Percentiles rank a stretch among this genome's conserved stretches.
Conservation (phyloP, 2,797 vertebrate species). For the Momotus momota region DNA sequence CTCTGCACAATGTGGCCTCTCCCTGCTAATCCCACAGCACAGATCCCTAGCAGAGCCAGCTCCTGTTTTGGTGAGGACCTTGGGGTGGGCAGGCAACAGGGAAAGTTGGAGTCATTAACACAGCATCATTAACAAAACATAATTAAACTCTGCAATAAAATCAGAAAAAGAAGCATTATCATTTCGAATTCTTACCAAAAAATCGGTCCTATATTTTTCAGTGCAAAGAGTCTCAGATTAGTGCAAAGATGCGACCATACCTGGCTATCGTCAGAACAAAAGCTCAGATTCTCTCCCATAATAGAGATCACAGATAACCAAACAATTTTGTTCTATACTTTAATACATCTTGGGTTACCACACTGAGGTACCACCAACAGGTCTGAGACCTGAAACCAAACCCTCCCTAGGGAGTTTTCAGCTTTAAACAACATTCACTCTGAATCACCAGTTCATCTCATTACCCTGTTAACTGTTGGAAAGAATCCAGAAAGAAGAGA, state of each 20-base stretch:
- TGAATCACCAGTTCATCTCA: neutral
- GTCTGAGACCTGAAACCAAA: neutral
- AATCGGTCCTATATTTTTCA: neutral
- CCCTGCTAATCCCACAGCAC: rapidly evolving
- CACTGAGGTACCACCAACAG: neutral
- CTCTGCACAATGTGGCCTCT: rapidly evolving
- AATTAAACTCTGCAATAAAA: neutral
- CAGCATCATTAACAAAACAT: neutral
- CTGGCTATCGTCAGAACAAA: neutral
- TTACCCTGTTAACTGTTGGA: neutral
- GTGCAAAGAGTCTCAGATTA: neutral
- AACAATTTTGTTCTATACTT: neutral
- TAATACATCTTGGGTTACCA: neutral
- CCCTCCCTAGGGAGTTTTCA: neutral
- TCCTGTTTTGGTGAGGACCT: neutral
- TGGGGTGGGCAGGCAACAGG: neutral
- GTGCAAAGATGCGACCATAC: neutral
- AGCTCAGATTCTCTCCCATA: neutral
- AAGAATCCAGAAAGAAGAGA: neutral
- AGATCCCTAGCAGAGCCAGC: neutral
- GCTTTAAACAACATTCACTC: neutral
- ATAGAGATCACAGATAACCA: neutral
- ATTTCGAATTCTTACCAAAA: neutral
- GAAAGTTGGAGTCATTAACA: neutral
- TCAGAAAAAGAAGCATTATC: neutral